Base-by-base conservation (phyloP, 2,888 invertebrate species). In the Anoncus sp. region DNA sequence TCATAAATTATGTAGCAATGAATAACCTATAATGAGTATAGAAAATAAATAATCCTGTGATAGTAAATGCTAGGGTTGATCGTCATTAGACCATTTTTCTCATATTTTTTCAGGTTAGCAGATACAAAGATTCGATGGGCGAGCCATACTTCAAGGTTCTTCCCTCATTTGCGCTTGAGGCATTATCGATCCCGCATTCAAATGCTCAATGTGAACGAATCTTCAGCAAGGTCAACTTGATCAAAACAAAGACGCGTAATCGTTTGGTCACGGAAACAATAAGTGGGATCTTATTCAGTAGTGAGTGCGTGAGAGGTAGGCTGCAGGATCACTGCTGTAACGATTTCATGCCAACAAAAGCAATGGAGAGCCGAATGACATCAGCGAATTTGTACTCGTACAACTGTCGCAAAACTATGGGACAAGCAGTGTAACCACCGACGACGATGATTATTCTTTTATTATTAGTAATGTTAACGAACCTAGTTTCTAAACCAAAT, bases 171-270 rank as follows among this genome's bases (percentile, higher is more conserved):
- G 14, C 22, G 14, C 51, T 12, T 14, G 24, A 24, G 14, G 24
- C 24, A 24, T 14, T 51, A 24, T 3, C 24, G 22, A 22, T 31
- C 31, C 31, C 31, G 31, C 31, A 31, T 31, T 31, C 31, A 7
- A 31, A 31, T 31, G 31, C 31, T 31, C 31, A 31, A 31, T 71
- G 75, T 24, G 81, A 82, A 53, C 59, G 80, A 45, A 20, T 77
- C 1, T 82, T 79, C 40, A 78, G 76, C 27, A 69, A 76, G 38
- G 49, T 72, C 0, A 80, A 77, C 47, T 70, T 76, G 27, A 45
- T 62, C n/a, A 81, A 80, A 67, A 81, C 67, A 3, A 74, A 79
- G 53, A 63, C 9, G 7, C 51, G 81, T 9, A 75, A 79, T 55
- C 69, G 65, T 24, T 20, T 75, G 24, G 62, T 73, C 1, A 75